A percentile compares a stretch with the other conserved stretches of the same genome.
Conservation (phyloP, 2,888 invertebrate genomes). For the Fabriciana adippe region DNA sequence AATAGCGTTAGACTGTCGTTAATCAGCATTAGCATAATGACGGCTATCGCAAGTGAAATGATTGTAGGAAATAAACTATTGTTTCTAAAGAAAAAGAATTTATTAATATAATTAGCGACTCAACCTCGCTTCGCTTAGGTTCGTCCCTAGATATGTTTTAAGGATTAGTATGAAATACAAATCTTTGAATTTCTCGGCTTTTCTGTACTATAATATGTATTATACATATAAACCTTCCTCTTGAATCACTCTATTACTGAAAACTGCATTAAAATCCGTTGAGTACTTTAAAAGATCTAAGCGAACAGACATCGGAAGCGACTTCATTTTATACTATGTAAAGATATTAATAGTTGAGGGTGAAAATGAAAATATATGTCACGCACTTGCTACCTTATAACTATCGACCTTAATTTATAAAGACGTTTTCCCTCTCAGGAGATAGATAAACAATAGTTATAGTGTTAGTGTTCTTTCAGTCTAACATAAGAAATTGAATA, state of each 20-base stretch:
- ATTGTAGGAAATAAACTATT: conserved; percentile 37
- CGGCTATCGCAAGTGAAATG: conserved; percentile 28
- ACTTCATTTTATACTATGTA: too few species aligned
- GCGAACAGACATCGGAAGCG: too few species aligned
- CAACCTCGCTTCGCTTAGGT: too few species aligned
- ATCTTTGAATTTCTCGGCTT: too few species aligned
- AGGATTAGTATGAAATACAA: too few species aligned
- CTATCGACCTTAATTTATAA: conserved; percentile 67
- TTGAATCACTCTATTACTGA: too few species aligned
- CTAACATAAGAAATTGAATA: conserved; percentile 7
- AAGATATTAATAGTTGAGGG: conserved; percentile 40
- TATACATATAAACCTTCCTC: too few species aligned
- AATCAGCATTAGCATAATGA: conserved; percentile 35
- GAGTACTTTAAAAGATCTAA: too few species aligned
- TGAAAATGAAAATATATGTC: conserved; percentile 64
- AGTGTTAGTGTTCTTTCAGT: conserved; percentile 7
- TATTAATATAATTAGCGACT: too few species aligned
- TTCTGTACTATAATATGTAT: too few species aligned
- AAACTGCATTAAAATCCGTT: too few species aligned
- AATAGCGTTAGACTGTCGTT: conserved; percentile 31
- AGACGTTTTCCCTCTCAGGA: conserved; percentile 53
- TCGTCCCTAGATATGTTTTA: too few species aligned
- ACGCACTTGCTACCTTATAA: conserved; percentile 71
- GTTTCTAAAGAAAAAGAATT: conserved; percentile 42
- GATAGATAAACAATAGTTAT: conserved; percentile 40